Evolutionary conservation across 2,888 invertebrate genomes (phyloP), one percentile per base, ranked within the genome.

Genomic region (Patella caerulea): DNA sequence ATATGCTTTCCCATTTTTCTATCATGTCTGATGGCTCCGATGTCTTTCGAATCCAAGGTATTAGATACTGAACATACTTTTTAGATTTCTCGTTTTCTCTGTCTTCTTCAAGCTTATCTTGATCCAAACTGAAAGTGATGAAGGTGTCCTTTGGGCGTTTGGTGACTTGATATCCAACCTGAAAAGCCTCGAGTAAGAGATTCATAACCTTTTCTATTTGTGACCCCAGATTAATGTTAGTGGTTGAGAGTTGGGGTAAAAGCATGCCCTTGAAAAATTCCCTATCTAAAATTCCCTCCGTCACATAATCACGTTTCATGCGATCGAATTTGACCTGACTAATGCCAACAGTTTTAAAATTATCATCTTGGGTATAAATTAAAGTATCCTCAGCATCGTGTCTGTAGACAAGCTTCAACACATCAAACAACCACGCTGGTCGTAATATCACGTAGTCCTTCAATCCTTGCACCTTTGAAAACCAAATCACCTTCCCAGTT

Each of bases 351-450:
- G 74, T 70, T 80, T 87, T 88, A 75, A 86, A 86, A 14, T 81
- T 83, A 76, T 90, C 90, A 34, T 90, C 90, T 0, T 83, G 84
- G 65, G 83, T 82, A 72, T 85, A 87, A 72, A 83, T 83, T 15
- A 84, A 80, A 56, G 83, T 79, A 34, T 83, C 81, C 29, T 80
- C 81, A 15, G 89, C 78, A 77, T 90, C 89, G 70, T 88, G 88
- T 24, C 90, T 79, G 75, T 88, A 87, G 19, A 91, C 78, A 19
- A 83, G 79, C 59, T 87, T 83, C 76, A 91, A 82, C 15, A 90
- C 81, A 76, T 90, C 90, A 71, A 88, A 85, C 71, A 91, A 82
- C 91, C 90, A 90, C 5, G 88, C 83, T 1, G 91, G 90, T 72
- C 90, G 83, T 2, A 91, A 83, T 75, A 91, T 86, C 69, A 91